These are phyloP conservation scores for Sebastes miniatus DNA, from an alignment of 2,797 vertebrate species.

Conservation along the genomic window DNA sequence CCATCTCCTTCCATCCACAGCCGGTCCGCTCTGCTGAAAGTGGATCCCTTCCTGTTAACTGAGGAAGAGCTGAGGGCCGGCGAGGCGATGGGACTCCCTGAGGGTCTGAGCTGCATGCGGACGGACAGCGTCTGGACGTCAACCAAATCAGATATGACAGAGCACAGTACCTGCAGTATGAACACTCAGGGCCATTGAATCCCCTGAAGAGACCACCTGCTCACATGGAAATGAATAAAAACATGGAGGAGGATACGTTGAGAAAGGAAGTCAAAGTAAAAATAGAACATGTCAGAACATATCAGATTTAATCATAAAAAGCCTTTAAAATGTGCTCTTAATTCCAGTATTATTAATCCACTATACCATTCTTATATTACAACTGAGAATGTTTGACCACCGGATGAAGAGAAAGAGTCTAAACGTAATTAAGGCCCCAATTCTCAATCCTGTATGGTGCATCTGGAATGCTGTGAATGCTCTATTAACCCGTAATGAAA, in stretches of 20 bases:
- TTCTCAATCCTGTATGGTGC: background rate
- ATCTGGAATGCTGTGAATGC: too few species aligned
- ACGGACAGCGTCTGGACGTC: slow-evolving; percentile 30
- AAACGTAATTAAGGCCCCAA: background rate
- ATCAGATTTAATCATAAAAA: slow-evolving; percentile 10
- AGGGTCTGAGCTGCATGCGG: slow-evolving; percentile 25
- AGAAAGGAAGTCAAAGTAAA: slow-evolving; percentile 38
- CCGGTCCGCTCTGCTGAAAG: slow-evolving; percentile 42
- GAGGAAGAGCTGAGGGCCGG: slow-evolving; percentile 28
- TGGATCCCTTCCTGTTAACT: slow-evolving; percentile 64
- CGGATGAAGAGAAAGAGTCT: too few species aligned
- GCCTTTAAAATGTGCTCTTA: background rate
- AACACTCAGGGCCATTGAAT: slow-evolving; percentile 31
- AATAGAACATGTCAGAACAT: slow-evolving; percentile 14
- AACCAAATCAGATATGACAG: slow-evolving; percentile 74
- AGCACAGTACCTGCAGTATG: slow-evolving; percentile 63
- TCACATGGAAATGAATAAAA: slow-evolving; percentile 30
- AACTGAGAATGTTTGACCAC: background rate
- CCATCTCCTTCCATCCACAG: background rate
- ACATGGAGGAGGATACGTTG: background rate
- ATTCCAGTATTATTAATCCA: background rate
- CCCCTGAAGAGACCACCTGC: slow-evolving; percentile 54
- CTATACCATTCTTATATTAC: background rate
- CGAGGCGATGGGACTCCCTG: slow-evolving; percentile 31
- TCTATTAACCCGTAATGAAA: background rate